phyloP scores from a whole-genome alignment of 2,888 invertebrate genomes.

The Onchidella celtica region DNA sequence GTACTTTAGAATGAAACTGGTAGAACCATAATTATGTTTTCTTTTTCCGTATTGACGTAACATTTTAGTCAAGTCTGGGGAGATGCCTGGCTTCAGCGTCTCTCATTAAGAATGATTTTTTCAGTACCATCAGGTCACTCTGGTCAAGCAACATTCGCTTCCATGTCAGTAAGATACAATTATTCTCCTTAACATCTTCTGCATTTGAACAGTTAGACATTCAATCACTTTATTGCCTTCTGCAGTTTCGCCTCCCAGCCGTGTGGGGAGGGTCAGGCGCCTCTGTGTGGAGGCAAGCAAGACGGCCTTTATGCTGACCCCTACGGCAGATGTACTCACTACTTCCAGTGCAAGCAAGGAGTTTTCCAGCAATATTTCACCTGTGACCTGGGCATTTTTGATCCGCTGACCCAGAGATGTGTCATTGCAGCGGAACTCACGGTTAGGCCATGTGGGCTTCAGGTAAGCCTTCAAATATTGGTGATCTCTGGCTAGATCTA shows the following conservation, averaged over 20 bases:
- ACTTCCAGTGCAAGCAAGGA: conserved; percentile 56
- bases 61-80: no score
- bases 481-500: no score
- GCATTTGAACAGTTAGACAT: not conserved
- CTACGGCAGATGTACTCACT: conserved; percentile 60
- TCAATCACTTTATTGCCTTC: no score
- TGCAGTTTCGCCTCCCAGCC: conserved; percentile 37
- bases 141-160: no score
- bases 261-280: conserved; percentile 56
- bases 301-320: conserved; percentile 61
- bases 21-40: no score
- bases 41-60: no score
- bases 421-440: conserved; percentile 54
- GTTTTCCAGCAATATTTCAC: conserved; percentile 54
- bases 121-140: no score
- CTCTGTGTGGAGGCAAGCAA: conserved; percentile 52
- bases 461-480: conserved; percentile 32
- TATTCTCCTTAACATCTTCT: not conserved
- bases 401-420: conserved; percentile 55
- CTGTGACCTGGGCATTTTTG: conserved; percentile 60
- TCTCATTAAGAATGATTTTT: no score
- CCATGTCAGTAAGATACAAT: no score
- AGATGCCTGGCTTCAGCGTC: no score
- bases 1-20: no score
- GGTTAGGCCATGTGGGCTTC: conserved; percentile 59